Base-by-base conservation (phyloP, 2,888 invertebrate species). In the Julus scanicus region DNA sequence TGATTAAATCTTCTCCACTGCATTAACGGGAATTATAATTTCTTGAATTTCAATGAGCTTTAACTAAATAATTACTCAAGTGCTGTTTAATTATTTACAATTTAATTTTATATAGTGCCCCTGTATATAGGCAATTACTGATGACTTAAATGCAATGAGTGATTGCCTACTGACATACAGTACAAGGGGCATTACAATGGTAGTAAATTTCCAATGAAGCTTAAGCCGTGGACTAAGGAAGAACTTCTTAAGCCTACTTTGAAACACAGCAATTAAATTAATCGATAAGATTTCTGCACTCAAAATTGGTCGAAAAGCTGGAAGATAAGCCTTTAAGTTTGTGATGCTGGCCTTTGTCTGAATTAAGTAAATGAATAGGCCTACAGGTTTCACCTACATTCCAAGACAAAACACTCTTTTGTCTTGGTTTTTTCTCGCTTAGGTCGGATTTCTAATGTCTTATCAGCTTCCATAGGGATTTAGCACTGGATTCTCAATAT, bases 231-330 rank as follows among this genome's bases (percentile, higher is more conserved):
- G 80, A 4, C 37, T 44, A 86, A 13, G 17, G 20, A 39, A 86
- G 20, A 44, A 29, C 29, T 29, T 40, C 86, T 49, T 86, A 86
- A 86, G 44, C 44, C 44, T 86, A 39, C 20, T 87, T 87, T 2
- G 53, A 8, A 37, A 83, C 15, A 87, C 37, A 49, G 48, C 53
- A 49, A 48, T 49, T 88, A 49, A 53, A 37, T 86, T 88, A 53
- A 49, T 49, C 49, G 8, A 88, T n/a, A 17, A 88, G 29, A 37
- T 86, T 17, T 20, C 84, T 84, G 39, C 44, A 44, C 48, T 80
- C 15, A 80, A 80, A 80, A 80, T 39, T 80, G 80, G 80, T 29
- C 80, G 37, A 80, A 80, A 37, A 80, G 11, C 80, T 15, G 80
- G 13, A 11, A 37, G 29, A 37, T 3, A 80, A 80, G 80, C 71